Evolutionary conservation across 2,888 invertebrate genomes (phyloP).

Genomic region (Dryomyza anilis): DNA sequence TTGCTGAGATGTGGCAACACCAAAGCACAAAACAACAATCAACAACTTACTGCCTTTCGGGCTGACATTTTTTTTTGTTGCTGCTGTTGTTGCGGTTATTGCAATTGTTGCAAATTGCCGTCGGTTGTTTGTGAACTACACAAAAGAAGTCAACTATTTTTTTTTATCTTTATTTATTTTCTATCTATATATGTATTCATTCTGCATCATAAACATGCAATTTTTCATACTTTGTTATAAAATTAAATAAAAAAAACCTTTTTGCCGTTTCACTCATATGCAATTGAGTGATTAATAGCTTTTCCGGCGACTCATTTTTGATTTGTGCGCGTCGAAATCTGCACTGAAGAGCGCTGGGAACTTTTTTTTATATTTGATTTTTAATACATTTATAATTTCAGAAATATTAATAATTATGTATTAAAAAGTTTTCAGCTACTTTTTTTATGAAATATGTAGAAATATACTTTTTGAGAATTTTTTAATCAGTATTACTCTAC

Average conservation of each 20-base stretch:
- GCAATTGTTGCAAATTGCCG: conserved; percentile 48
- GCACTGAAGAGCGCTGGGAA: not conserved
- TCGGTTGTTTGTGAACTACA: conserved; percentile 37
- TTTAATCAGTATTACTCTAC: no score
- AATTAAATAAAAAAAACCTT: conserved; percentile 2
- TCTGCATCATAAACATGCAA: no score
- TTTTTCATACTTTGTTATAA: not conserved
- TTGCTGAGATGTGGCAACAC: no score
- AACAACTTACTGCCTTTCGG: not conserved
- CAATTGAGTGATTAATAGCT: conserved; percentile 47
- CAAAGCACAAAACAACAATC: no score
- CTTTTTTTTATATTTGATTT: no score
- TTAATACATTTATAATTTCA: no score
- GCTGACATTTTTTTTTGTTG: no score
- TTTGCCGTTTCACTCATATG: conserved; percentile 33
- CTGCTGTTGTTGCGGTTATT: not conserved
- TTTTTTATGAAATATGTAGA: no score
- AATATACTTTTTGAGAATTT: no score
- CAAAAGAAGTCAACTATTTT: not conserved
- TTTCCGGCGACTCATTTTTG: conserved; percentile 33
- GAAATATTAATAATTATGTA: no score
- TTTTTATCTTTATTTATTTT: not conserved
- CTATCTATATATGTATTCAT: not conserved
- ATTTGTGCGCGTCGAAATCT: not conserved
- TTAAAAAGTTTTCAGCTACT: no score